These are phyloP conservation scores for Reinhardtius hippoglossoides DNA, from an alignment of 2,113 vertebrate species.

Conservation along the genomic window DNA sequence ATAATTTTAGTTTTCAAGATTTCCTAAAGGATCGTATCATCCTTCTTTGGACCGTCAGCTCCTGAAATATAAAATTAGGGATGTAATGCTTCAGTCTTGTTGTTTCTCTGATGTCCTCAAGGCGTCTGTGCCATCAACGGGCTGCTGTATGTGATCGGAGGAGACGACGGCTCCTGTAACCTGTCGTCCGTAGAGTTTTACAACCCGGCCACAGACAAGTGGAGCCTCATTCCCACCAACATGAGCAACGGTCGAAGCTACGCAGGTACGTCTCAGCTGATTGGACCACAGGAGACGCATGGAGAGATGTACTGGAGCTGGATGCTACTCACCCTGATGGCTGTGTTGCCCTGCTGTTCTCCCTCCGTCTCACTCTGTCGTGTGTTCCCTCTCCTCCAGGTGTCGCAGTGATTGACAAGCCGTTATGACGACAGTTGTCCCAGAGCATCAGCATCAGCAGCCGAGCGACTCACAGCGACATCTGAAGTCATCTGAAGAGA, in stretches of 20 bases:
- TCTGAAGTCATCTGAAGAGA: conserved; percentile 18
- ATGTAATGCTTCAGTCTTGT: no score
- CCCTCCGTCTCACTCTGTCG: background rate
- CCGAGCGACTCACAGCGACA: background rate
- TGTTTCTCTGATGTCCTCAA: conserved; percentile 42
- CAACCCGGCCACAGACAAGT: conserved; percentile 92
- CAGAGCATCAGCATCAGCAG: background rate
- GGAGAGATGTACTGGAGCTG: background rate
- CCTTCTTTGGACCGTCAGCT: no score
- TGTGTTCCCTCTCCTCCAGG: conserved; percentile 76
- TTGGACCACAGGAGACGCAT: background rate
- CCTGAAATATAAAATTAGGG: no score
- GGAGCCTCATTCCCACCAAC: conserved; percentile 93
- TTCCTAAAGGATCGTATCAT: no score
- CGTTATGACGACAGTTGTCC: conserved; percentile 87
- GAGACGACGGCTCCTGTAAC: conserved; percentile 96
- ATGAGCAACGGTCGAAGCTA: conserved; percentile 98
- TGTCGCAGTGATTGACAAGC: conserved; percentile 95
- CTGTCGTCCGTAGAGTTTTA: conserved; percentile 96
- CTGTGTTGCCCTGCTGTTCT: background rate
- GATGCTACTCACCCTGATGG: no score
- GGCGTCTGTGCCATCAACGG: conserved; percentile 95
- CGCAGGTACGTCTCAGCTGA: conserved; percentile 82
- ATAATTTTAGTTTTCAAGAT: no score
- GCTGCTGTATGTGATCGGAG: conserved; percentile 94